Evolutionary conservation across 2,888 invertebrate genomes (phyloP), one percentile per base, ranked within the genome.

Genomic region (Stratiomys singularior): DNA sequence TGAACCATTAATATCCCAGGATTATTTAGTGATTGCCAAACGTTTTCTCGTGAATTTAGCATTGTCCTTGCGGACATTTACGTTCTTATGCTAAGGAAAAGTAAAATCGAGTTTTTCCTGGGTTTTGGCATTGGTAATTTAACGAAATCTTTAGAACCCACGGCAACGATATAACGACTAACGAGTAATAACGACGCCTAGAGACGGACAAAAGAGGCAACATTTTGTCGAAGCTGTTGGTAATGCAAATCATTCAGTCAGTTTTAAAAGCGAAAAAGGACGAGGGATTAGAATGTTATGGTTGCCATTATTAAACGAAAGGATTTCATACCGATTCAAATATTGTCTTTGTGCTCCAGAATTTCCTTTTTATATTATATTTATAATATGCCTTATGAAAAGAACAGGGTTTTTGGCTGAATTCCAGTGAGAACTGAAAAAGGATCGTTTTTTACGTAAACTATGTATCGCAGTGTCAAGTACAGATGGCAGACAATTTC

Each of bases 1-100:
- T 78, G 74, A 74, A 78, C 74, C 78, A 78, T 78, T 74, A 78
- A 78, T 78, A 78, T 78, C 78, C 64, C 18, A 66, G 74, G 74
- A 78, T 78, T 78, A 77, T 72, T 78, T 66, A 37, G 74, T 63
- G 74, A 74, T 78, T 52, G 72, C 25, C 28, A 66, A 67, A 56
- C 30, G 77, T 56, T 56, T 56, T 66, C 15, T 37, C 60, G 30
- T 23, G 23, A 58, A 74, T 74, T 60, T 74, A 58, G 74, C 60
- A 74, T 74, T 74, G 58, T 74, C 25, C 60, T 74, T 74, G 74
- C 44, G 60, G 74, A 60, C 58, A 74, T 74, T 74, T 60, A 69
- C 58, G 74, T 60, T 58, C 72, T 56, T 56, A 56, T 27, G 30
- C 56, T 7, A 58, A 15, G 23, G 23, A 28, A 72, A 58, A 74